Percentiles rank a stretch among this genome's conserved stretches.
phyloP scores from a whole-genome alignment of 1,140 invertebrate genomes.

The Diabrotica virgifera region DNA sequence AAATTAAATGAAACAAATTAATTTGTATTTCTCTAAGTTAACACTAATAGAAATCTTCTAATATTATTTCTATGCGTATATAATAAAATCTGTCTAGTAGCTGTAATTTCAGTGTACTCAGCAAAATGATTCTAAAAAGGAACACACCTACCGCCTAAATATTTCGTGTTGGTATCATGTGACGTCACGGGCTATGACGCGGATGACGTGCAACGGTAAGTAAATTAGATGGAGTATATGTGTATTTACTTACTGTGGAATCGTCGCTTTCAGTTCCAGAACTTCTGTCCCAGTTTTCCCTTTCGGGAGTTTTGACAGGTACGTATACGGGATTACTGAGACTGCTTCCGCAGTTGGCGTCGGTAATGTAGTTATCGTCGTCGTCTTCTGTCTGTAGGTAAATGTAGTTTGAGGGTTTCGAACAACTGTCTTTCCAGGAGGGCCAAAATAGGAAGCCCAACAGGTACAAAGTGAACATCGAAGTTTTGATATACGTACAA shows the following conservation, averaged over 20 bases:
- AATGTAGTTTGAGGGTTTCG: constrained; percentile 62
- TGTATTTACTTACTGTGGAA: constrained; percentile 53
- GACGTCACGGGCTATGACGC: too few species aligned
- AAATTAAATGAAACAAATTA: too few species aligned
- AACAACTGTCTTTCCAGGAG: constrained; percentile 78
- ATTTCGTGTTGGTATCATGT: too few species aligned
- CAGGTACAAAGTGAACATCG: constrained; percentile 83
- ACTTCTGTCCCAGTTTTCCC: constrained; percentile 55
- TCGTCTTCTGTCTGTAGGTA: constrained; percentile 66
- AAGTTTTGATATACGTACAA: constrained; percentile 83
- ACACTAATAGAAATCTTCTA: too few species aligned
- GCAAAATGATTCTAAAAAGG: too few species aligned
- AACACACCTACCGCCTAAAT: too few species aligned
- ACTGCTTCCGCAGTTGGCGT: constrained; percentile 53
- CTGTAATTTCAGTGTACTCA: too few species aligned
- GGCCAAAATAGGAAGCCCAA: constrained; percentile 78
- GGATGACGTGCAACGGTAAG: too few species aligned
- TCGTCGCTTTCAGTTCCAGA: constrained; percentile 84
- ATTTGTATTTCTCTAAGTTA: too few species aligned
- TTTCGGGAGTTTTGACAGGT: constrained; percentile 73
- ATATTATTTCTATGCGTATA: too few species aligned
- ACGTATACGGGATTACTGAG: constrained; percentile 80
- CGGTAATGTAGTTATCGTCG: constrained; percentile 64
- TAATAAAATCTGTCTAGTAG: too few species aligned
- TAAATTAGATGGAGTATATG: too few species aligned